Evolutionary conservation across 2,888 invertebrate genomes (phyloP), one percentile per base, ranked within the genome.

Genomic region (Tetranychus truncatus): DNA sequence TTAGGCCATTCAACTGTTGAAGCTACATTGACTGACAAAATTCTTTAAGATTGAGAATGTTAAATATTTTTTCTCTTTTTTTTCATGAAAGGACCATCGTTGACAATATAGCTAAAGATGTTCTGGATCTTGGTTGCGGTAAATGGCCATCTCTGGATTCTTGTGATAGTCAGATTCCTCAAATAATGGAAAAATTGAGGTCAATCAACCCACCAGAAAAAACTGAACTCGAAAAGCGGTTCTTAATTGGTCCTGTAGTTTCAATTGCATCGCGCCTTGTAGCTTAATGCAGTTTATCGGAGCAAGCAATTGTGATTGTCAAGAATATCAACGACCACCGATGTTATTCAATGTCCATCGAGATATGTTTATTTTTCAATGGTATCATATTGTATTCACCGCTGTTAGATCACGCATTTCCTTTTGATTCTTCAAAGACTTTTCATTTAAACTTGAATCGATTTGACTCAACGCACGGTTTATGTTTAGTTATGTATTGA

Each of bases 41-140:
- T 15, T 15, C 3, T 15, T 9, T 15, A 15, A 55, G 55, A 55
- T 9, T 15, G 55, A 55, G 7, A 55, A 55, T 55, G 5, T 55
- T 55, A 55, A 55, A 55, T 2, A 2, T 55, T 55, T 2, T 6
- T 6, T 55, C 5, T 34, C 34, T 34, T 34, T 34, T 34, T 34
- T 34, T 34, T 0, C 5, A 0, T 34, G 24, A 34, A 34, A 69
- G 69, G 34, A 20, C 69, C 18, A 69, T 69, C 11, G 69, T 69
- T 24, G 69, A 69, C 69, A 69, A 24, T 69, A 69, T 69, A 18
- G 69, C 69, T 69, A 24, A 24, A 24, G 69, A 69, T 21, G 21
- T 69, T 69, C 34, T 69, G 6, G 69, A 69, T 20, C 21, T 69
- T 20, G 69, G 69, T 24, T 69, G 69, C 20, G 21, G 20, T 24